Evolutionary conservation across 2,888 invertebrate species (phyloP).

Genomic region (Melanchra persicariae): DNA sequence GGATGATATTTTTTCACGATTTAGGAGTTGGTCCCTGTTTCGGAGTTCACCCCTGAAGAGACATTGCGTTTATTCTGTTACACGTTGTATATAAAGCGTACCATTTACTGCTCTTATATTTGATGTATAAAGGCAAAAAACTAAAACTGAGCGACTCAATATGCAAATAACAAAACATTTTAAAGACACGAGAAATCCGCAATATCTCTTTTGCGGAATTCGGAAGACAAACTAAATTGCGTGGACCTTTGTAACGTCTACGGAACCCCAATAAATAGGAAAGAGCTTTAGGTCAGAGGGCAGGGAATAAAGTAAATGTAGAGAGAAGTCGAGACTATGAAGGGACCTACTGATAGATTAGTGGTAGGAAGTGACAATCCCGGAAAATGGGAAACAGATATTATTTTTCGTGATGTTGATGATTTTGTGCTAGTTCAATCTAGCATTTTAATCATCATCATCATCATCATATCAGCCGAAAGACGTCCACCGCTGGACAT

Average conservation of each 20-base stretch:
- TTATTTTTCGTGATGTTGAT: no score
- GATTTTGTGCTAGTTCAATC: no score
- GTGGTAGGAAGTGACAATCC: conserved; percentile 40
- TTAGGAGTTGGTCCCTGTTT: no score
- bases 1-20: no score
- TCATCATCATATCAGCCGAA: no score
- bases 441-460: no score
- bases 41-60: no score
- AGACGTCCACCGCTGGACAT: no score
- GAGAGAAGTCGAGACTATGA: conserved; percentile 29
- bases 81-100: no score
- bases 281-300: conserved; percentile 44
- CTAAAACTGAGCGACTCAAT: background rate
- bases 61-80: no score
- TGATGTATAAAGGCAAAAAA: no score
- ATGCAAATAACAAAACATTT: conserved; percentile 23
- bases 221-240: conserved; percentile 46
- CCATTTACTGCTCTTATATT: no score
- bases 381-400: background rate
- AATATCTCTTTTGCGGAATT: conserved; percentile 42
- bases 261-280: conserved; percentile 62
- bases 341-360: conserved; percentile 28
- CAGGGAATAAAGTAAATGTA: conserved; percentile 45
- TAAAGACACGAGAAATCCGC: conserved; percentile 14
- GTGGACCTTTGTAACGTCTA: conserved; percentile 35